Evolutionary conservation across 1,140 invertebrate genomes (phyloP).

Genomic region (Lycorma delicatula): DNA sequence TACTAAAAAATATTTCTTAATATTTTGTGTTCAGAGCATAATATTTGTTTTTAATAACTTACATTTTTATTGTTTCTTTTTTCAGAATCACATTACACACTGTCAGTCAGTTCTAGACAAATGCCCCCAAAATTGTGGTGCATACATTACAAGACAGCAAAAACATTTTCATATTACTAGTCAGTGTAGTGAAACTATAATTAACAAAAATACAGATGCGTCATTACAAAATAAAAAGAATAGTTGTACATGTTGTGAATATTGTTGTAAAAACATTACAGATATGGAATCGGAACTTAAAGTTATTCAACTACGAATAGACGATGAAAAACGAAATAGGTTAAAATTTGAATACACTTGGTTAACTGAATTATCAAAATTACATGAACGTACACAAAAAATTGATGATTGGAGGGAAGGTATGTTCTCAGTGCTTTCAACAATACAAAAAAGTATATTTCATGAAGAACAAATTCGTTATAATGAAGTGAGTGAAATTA

Average conservation of each 20-base stretch:
- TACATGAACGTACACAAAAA: neutral
- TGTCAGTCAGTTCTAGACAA: neutral
- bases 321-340: neutral
- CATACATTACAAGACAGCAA: neutral
- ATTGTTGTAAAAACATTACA: too few species aligned
- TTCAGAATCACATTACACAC: neutral
- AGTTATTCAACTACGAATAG: neutral
- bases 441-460: neutral
- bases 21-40: too few species aligned
- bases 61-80: too few species aligned
- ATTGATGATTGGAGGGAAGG: neutral
- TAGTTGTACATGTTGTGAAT: too few species aligned
- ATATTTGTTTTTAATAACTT: too few species aligned
- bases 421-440: neutral
- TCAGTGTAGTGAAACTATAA: neutral
- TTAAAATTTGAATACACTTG: neutral
- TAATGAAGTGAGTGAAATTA: neutral
- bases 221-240: too few species aligned
- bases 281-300: neutral
- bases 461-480: neutral
- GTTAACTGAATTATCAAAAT: neutral
- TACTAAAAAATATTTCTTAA: too few species aligned
- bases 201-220: neutral
- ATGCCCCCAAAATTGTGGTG: neutral
- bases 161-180: neutral